These are phyloP conservation scores for Sanderia malayensis DNA, from an alignment of 30 jellyfish, hydroid and myxozoan genomes.

Conservation along the genomic window DNA sequence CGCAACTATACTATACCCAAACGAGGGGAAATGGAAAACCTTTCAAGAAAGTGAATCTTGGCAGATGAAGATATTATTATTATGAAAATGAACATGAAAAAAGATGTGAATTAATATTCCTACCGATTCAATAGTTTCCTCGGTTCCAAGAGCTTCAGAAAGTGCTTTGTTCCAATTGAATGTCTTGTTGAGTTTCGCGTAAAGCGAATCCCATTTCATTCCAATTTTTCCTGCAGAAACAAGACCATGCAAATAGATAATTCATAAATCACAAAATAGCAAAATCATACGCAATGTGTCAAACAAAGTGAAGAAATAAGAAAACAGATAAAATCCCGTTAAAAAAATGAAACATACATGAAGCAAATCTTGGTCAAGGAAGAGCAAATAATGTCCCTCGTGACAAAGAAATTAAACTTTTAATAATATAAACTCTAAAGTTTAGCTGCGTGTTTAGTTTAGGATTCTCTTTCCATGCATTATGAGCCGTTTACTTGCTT, in stretches of 20 bases:
- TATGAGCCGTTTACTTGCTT: too few species aligned
- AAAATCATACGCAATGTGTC: not conserved
- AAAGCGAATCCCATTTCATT: slow-evolving; percentile 27
- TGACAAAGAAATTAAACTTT: too few species aligned
- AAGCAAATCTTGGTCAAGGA: not conserved
- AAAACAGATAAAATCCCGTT: not conserved
- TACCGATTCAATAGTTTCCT: slow-evolving; percentile 58
- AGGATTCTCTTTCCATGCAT: too few species aligned
- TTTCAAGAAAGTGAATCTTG: too few species aligned
- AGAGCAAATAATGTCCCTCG: not conserved
- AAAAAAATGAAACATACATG: not conserved
- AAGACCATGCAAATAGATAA: not conserved
- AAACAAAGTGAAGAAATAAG: not conserved
- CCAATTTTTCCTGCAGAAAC: slow-evolving; percentile 61
- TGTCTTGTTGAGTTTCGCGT: slow-evolving; percentile 30
- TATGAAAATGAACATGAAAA: too few species aligned
- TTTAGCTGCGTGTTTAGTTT: too few species aligned
- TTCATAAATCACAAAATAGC: not conserved
- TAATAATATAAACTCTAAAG: too few species aligned
- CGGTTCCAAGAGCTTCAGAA: slow-evolving; percentile 34
- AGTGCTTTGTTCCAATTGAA: slow-evolving; percentile 77
- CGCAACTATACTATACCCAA: too few species aligned
- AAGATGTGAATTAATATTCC: too few species aligned
- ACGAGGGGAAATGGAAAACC: too few species aligned
- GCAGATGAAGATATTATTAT: too few species aligned